phyloP scores from a whole-genome alignment of 2,113 vertebrate species.

The Ammodramus savannarum region DNA sequence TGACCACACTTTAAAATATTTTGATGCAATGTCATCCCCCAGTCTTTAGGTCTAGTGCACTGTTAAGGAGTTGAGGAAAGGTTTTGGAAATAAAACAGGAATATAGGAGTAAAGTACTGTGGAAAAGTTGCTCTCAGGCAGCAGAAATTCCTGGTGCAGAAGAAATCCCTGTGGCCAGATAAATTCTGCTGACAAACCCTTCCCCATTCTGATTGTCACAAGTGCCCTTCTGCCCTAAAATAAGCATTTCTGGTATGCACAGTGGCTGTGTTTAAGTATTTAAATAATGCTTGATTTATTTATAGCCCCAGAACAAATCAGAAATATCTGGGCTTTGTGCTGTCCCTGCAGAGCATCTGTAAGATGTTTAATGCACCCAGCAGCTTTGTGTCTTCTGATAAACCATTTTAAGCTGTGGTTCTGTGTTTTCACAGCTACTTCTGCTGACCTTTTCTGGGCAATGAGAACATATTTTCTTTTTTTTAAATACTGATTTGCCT shows the following conservation, averaged over 20 bases:
- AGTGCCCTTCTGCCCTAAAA: background rate
- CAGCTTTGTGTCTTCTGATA: background rate
- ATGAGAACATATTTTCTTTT: background rate
- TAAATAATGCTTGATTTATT: background rate
- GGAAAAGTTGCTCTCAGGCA: background rate
- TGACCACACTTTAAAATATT: accelerated
- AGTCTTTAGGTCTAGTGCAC: background rate
- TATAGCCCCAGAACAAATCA: background rate
- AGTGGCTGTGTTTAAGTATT: background rate
- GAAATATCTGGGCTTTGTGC: background rate
- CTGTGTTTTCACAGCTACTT: background rate
- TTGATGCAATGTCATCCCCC: background rate
- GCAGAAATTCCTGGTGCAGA: background rate
- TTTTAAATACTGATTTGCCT: background rate
- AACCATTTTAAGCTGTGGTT: background rate
- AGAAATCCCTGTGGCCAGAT: background rate
- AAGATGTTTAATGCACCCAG: background rate
- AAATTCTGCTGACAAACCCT: background rate
- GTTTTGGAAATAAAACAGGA: background rate
- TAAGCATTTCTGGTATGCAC: background rate
- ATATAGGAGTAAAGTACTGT: background rate
- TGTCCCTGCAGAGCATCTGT: background rate
- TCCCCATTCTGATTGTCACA: background rate
- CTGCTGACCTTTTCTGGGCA: background rate
- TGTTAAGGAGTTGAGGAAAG: background rate